These are phyloP conservation scores for Drosophila guanche DNA, from an alignment of 1,140 invertebrate species.

Conservation along the genomic window DNA sequence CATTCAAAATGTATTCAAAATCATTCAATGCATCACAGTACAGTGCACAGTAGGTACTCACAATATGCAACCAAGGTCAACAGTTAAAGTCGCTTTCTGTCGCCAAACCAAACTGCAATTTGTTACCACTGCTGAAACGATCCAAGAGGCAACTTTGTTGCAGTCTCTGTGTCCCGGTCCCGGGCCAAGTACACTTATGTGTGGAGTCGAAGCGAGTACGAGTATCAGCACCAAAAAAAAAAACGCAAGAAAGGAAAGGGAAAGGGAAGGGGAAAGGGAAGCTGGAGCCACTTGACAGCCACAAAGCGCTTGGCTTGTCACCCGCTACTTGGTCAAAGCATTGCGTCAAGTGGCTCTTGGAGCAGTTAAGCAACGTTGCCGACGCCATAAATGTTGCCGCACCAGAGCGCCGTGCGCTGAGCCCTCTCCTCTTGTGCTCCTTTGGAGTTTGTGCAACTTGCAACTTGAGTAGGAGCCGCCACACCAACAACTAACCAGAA, in stretches of 20 bases:
- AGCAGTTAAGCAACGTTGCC: conserved; percentile 74
- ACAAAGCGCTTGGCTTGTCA: conserved; percentile 78
- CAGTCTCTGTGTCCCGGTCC: conserved; percentile 42
- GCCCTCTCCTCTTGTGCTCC: not conserved
- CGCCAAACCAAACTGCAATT: conserved; percentile 29
- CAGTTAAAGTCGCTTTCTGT: conserved; percentile 15
- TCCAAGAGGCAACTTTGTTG: conserved; percentile 50
- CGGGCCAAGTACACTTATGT: conserved; percentile 68
- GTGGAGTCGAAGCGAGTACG: conserved; percentile 57
- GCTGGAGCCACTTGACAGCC: conserved; percentile 67
- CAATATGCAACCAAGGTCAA: conserved; percentile 36
- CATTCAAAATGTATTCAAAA: too few species aligned
- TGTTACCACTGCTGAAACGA: conserved; percentile 33
- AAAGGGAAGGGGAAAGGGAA: not conserved
- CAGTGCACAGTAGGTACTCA: conserved; percentile 5
- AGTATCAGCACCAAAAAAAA: conserved; percentile 15
- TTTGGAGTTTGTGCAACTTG: conserved; percentile 33
- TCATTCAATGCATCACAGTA: too few species aligned
- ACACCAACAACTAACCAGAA: conserved; percentile 25
- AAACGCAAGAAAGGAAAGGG: conserved; percentile 1
- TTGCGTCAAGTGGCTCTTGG: conserved; percentile 71
- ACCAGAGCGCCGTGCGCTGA: not conserved
- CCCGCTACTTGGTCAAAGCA: conserved; percentile 76
- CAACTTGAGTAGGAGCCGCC: conserved; percentile 20
- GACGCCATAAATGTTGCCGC: conserved; percentile 76